These are phyloP conservation scores for Fulica atra DNA, from an alignment of 2,113 vertebrate genomes.

Conservation along the genomic window DNA sequence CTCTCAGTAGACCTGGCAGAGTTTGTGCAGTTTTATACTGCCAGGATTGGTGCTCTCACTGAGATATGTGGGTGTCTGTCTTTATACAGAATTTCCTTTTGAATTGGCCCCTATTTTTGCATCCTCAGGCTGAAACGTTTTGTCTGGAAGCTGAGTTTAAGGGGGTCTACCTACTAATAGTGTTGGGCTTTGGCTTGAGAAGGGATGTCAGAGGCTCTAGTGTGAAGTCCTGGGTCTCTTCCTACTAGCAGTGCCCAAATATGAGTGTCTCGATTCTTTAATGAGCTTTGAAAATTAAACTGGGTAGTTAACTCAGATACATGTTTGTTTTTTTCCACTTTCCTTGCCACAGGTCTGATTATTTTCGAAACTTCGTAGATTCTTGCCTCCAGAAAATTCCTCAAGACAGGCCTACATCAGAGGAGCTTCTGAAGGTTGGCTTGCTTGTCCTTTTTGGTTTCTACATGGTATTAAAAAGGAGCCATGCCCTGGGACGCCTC, in stretches of 20 bases:
- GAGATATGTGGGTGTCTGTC: neutral
- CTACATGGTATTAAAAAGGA: neutral
- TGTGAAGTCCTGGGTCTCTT: neutral
- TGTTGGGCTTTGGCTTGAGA: neutral
- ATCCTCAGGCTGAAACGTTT: neutral
- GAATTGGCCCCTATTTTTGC: neutral
- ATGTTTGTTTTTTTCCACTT: neutral
- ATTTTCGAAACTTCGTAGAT: constrained; percentile 99
- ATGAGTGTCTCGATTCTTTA: neutral
- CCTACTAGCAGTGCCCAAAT: neutral
- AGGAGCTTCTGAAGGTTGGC: constrained; percentile 95
- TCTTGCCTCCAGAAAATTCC: constrained; percentile 99
- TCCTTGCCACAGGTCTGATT: constrained; percentile 89
- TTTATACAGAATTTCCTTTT: neutral
- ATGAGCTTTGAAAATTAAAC: constrained; percentile 21
- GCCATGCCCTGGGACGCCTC: neutral
- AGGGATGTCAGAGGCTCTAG: neutral
- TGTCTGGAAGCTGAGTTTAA: neutral
- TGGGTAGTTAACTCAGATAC: constrained; percentile 31
- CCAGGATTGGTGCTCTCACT: neutral
- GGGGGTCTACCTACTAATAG: neutral
- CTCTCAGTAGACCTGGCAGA: neutral
- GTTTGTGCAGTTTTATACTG: neutral
- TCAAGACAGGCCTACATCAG: constrained; percentile 97
- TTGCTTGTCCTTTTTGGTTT: neutral